Base-by-base conservation (phyloP, 92 coral and sea anemone species). In the Palythoa grandiflora region DNA sequence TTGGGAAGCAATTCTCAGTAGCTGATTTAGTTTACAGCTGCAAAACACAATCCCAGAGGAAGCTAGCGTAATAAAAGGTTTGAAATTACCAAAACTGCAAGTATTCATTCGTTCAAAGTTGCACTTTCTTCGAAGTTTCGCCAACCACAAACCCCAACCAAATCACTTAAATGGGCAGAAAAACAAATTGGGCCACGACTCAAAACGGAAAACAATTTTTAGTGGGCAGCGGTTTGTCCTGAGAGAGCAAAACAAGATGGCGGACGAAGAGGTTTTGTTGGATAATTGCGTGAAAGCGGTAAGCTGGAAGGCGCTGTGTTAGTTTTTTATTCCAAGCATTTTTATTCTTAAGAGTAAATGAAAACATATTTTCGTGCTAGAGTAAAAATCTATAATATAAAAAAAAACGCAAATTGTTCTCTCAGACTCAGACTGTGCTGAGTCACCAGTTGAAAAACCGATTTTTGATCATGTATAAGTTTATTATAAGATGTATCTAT, bases 161-260 rank as follows among this genome's bases (percentile, higher is more conserved):
- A 0, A 28, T 28, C 28, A 0, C 28, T 0, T 28, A n/a, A n/a
- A n/a, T 28, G 28, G 0, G 1, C 40, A 77, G 19, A 1, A 15
- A 11, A 17, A 37, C 12, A 55, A 50, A 40, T 73, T 73, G 44
- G 55, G 6, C 70, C 83, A 36, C 35, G 50, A 78, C 68, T 12
- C 1, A 6, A 0, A 0, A 52, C 2, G 38, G n/a, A 6, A 78
- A 10, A 0, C 9, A 21, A 35, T 1, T 7, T 17, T 60, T 78
- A 20, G 3, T 16, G 70, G 83, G 3, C 83, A 78, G 83, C 83
- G 83, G 83, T 20, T 38, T 5, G 35, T 28, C 12, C 35, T 54
- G 17, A 38, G n/a, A 38, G 17, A 38, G 47, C 13, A 12, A 44
- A 80, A 80, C 73, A 80, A 80, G 40, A 80, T 80, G 85, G 85